These are phyloP conservation scores for Lagopus muta DNA, from an alignment of 2,113 vertebrate genomes.

Conservation along the genomic window DNA sequence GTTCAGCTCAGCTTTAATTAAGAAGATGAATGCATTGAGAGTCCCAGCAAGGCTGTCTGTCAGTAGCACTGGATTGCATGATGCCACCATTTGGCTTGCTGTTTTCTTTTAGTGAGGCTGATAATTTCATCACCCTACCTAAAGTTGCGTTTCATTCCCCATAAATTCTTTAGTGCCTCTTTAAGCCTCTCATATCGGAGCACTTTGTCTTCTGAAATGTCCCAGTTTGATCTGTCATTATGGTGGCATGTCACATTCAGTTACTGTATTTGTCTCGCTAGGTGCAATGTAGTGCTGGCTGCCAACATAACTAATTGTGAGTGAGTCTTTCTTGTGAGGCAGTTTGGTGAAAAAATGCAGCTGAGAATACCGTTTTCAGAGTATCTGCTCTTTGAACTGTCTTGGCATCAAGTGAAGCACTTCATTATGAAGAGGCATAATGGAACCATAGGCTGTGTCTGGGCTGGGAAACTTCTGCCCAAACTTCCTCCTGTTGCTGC, in stretches of 20 bases:
- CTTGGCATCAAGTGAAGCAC: background rate
- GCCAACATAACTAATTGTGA: slow-evolving; percentile 46
- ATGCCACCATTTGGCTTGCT: background rate
- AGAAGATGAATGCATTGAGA: background rate
- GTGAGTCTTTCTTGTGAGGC: background rate
- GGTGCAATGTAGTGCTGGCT: slow-evolving; percentile 3
- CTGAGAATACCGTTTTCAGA: background rate
- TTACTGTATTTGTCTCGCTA: slow-evolving; percentile 39
- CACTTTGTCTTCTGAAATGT: slow-evolving; percentile 43
- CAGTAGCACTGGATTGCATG: background rate
- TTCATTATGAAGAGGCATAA: slow-evolving; percentile 18
- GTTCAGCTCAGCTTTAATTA: background rate
- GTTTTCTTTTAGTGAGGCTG: slow-evolving; percentile 5
- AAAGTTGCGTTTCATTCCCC: background rate
- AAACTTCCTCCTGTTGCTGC: background rate
- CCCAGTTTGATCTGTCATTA: slow-evolving; percentile 4
- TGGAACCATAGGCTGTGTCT: background rate
- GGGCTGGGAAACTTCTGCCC: background rate
- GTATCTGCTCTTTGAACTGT: slow-evolving; percentile 28
- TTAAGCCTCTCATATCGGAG: background rate
- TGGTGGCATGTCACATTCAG: slow-evolving; percentile 48
- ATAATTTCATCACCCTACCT: slow-evolving; percentile 35
- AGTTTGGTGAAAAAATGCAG: background rate
- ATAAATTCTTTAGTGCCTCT: slow-evolving; percentile 57
- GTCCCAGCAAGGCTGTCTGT: background rate